Evolutionary conservation across 2,113 vertebrate genomes (phyloP), one percentile per base, ranked within the genome.

Genomic region (Amazona guildingii): DNA sequence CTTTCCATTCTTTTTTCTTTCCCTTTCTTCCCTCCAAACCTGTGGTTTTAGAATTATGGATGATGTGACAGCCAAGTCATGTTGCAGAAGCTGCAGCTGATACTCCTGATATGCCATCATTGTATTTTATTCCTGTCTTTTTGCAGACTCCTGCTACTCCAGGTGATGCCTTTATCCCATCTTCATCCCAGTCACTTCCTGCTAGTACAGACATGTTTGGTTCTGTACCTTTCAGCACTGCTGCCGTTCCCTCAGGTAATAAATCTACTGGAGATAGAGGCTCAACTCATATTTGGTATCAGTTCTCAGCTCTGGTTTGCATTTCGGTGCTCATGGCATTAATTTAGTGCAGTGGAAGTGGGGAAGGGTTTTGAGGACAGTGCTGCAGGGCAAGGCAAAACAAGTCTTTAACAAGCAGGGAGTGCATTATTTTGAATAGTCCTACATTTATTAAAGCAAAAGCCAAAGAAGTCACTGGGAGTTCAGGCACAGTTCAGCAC

Each of bases 181-280:
- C 98, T 96, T 98, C 98, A 97, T 98, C 98, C 96, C 98, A 99
- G 98, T 98, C 99, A 95, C 98, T 98, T 91, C 98, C 99, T 92
- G 97, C 98, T 80, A 97, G 97, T 97, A 97, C 99, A 48, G 99
- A 99, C 93, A 98, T 99, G 97, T 99, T 99, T 90, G 97, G 99
- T 77, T 98, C 98, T 97, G 97, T 98, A 97, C 98, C 99, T 97
- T 99, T 99, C 97, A 98, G 98, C 97, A 98, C 99, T 84, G 98
- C 99, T 98, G 99, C 99, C 94, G 98, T 99, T 98, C 99, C 99
- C 99, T 99, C 99, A 99, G 99, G 99, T 99, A 97, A 97, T 97
- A 84, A 92, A 49, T 33, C 28, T 11, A 0, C 39, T 68, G 76
- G 37, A 52, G 46, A 52, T 16, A 4, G 0, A 3, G 13, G 5